A percentile compares a stretch with the other conserved stretches of the same genome.
phyloP scores from a whole-genome alignment of 2,888 invertebrate genomes.

The Oasisia sp. region DNA sequence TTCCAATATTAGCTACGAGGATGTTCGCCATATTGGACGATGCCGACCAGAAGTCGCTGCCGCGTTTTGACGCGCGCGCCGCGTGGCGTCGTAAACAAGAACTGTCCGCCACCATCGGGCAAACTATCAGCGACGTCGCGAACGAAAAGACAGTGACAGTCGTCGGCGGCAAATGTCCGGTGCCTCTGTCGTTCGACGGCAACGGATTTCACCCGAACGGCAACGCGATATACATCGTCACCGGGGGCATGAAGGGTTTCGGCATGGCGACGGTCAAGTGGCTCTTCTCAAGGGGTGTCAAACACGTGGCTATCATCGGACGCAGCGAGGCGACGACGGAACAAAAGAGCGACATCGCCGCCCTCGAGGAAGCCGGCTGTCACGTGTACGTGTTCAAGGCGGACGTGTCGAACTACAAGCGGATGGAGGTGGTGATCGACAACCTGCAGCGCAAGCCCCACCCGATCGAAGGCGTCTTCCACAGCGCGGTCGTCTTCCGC shows the following conservation, averaged over 20 bases:
- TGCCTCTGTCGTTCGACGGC: conserved; percentile 1
- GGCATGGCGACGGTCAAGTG: not conserved
- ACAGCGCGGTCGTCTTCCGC: not conserved
- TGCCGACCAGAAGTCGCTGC: not conserved
- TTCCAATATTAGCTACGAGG: not conserved
- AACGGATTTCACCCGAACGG: not conserved
- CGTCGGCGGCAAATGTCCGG: not conserved
- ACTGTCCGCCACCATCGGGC: not conserved
- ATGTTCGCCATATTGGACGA: not conserved
- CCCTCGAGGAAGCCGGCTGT: conserved; percentile 6
- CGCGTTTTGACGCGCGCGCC: not conserved
- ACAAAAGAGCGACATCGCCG: not conserved
- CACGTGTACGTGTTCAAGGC: not conserved
- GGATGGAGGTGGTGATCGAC: not conserved
- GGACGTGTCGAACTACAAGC: conserved; percentile 18
- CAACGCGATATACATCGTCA: conserved; percentile 1
- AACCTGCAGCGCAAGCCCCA: not conserved
- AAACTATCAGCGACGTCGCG: not conserved
- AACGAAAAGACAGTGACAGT: not conserved
- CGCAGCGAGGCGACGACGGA: not conserved
- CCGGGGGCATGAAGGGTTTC: not conserved
- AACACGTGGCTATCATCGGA: not conserved
- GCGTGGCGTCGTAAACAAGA: not conserved
- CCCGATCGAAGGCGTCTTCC: conserved; percentile 14
- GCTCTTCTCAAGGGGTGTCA: not conserved